Evolutionary conservation across 2,888 invertebrate genomes (phyloP).

Genomic region (Orthonychiurus folsomi): DNA sequence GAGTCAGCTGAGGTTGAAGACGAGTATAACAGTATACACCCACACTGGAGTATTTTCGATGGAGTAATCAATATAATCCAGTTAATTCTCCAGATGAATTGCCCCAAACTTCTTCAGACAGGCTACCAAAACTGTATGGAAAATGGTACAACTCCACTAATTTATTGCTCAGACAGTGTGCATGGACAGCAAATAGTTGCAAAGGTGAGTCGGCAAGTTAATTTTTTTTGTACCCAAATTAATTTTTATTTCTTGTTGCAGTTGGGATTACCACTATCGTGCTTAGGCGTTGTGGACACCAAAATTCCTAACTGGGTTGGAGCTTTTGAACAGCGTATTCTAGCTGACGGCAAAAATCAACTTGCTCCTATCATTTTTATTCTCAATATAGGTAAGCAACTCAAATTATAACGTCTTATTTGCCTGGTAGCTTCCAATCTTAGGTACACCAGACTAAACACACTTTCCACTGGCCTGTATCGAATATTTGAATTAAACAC

Average conservation of each 20-base stretch:
- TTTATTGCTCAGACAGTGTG: constrained; percentile 36
- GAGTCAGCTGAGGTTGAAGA: constrained; percentile 17
- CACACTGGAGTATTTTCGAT: constrained; percentile 36
- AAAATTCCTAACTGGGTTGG: constrained; percentile 30
- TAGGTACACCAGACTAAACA: too few relatives aligned
- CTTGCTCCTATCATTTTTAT: constrained; percentile 32
- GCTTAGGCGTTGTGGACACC: constrained; percentile 27
- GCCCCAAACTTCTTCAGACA: constrained; percentile 26
- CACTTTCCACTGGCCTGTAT: too few relatives aligned
- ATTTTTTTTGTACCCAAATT: background rate
- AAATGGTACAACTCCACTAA: constrained; percentile 28
- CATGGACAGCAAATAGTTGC: constrained; percentile 33
- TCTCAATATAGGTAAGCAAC: constrained; percentile 33
- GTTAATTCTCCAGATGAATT: constrained; percentile 29
- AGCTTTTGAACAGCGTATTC: constrained; percentile 29
- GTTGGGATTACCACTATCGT: constrained; percentile 36
- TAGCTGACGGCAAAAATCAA: constrained; percentile 25
- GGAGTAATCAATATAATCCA: constrained; percentile 32
- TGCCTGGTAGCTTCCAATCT: too few relatives aligned
- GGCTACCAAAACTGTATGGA: constrained; percentile 37
- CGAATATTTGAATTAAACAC: background rate
- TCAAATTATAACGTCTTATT: background rate
- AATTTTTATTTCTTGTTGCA: constrained; percentile 16
- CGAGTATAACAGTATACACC: constrained; percentile 35
- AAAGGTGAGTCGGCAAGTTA: constrained; percentile 22